Evolutionary conservation across 2,113 vertebrate genomes (phyloP).

Genomic region (Zosterops borbonicus): DNA sequence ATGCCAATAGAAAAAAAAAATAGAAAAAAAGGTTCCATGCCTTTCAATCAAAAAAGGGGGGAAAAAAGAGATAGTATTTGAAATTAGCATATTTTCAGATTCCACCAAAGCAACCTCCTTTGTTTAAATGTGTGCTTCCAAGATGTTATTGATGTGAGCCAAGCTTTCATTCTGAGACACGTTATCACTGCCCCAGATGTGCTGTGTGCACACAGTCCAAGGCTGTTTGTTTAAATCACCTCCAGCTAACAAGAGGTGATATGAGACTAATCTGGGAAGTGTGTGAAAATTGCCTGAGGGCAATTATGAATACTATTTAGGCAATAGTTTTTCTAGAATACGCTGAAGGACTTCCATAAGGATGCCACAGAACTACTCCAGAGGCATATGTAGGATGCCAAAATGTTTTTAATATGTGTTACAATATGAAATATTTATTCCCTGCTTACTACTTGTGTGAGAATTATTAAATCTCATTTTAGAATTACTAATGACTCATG

Average conservation of each 20-base stretch:
- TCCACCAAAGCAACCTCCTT: not conserved
- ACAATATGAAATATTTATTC: slow-evolving; percentile 39
- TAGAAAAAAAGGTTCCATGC: not conserved
- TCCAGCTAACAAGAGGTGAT: not conserved
- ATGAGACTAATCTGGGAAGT: not conserved
- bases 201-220: not conserved
- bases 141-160: not conserved
- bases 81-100: not conserved
- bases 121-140: not conserved
- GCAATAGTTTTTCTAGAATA: not conserved
- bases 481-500: not conserved
- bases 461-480: slow-evolving; percentile 45
- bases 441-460: not conserved
- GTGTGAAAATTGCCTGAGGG: not conserved
- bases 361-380: not conserved
- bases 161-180: not conserved
- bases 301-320: not conserved
- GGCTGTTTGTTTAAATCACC: not conserved
- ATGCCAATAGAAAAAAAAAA: not conserved
- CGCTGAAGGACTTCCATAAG: not conserved
- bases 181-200: not conserved
- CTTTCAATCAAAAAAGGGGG: not conserved
- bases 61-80: not conserved
- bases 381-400: not conserved
- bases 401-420: not conserved